Evolutionary conservation across 2,888 invertebrate genomes (phyloP), one percentile per base, ranked within the genome.

Genomic region (Zeuzera pyrina): DNA sequence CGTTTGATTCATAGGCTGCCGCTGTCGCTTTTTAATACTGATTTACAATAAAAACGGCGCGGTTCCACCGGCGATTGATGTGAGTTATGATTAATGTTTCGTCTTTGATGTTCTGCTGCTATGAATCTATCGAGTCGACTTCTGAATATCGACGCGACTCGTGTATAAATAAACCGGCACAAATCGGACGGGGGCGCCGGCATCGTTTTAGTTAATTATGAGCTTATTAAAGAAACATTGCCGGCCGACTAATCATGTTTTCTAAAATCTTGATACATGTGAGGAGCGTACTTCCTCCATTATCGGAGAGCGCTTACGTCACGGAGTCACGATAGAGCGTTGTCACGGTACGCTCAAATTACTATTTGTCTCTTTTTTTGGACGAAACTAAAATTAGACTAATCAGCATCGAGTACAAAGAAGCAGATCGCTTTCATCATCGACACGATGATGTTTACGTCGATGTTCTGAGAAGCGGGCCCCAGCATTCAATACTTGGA

Each of bases 1-100:
- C 61, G 62, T 68, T 73, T 79, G 81, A 81, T 79, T 78, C 74
- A 78, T 76, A 60, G 63, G 69, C 74, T 67, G 64, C 65, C 69
- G 62, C 69, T 74, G 77, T 78, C 77, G 68, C 78, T 73, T 78
- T 81, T 79, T 79, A 79, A 81, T 79, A 76, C 79, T 76, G 78
- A 79, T 83, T 78, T 76, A 81, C 79, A 81, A 81, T 79, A 81
- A 83, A 83, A 81, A 77, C 74, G 74, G 68, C 69, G 70, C 63
- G 63, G 73, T 71, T 69, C 64, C 69, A 70, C 67, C 67, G 70
- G 74, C 78, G 78, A 81, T 81, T 78, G 79, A 79, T 81, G 79
- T 76, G 70, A 73, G 78, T 81, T 83, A 83, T 83, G 81, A 83
- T 81, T 81, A 77, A 83, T 81, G 78, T 63, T 45, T 48, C 57